phyloP scores from a whole-genome alignment of 1,140 invertebrate species.

The Drosophila insularis region DNA sequence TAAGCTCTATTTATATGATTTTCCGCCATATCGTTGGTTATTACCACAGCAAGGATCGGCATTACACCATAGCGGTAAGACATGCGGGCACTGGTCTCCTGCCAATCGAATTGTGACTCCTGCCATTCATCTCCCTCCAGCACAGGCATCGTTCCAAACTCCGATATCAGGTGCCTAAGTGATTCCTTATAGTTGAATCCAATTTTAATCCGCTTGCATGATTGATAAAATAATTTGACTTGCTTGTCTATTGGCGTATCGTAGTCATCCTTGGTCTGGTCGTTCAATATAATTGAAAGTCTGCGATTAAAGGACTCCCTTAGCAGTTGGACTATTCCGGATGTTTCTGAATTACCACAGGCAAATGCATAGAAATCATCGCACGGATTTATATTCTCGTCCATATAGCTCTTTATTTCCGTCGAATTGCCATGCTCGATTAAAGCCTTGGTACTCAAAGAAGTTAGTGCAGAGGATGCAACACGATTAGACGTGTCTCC shows the following conservation, averaged over 20 bases:
- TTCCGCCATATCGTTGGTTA: conserved; percentile 52
- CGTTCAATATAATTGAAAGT: conserved; percentile 34
- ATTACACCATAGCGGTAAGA: conserved; percentile 39
- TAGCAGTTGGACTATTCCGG: conserved; percentile 60
- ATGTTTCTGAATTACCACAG: conserved; percentile 84
- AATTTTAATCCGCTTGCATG: conserved; percentile 36
- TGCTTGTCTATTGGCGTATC: conserved; percentile 49
- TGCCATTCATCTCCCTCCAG: conserved; percentile 46
- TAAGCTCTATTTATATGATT: conserved; percentile 56
- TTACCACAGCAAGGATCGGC: conserved; percentile 41
- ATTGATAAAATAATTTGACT: conserved; percentile 57
- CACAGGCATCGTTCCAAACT: conserved; percentile 58
- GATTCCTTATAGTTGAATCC: conserved; percentile 21
- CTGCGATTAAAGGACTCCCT: conserved; percentile 52
- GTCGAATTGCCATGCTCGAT: conserved; percentile 49
- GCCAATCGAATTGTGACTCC: conserved; percentile 52
- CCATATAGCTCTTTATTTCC: conserved; percentile 78
- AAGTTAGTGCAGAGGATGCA: not conserved
- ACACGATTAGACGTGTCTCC: not conserved
- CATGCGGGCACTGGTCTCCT: conserved; percentile 35
- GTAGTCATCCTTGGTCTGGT: not conserved
- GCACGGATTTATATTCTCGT: conserved; percentile 84
- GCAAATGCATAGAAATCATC: conserved; percentile 86
- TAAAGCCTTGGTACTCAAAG: not conserved
- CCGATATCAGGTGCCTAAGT: conserved; percentile 34